phyloP scores from a whole-genome alignment of 2,113 vertebrate genomes.

The Tichodroma muraria region DNA sequence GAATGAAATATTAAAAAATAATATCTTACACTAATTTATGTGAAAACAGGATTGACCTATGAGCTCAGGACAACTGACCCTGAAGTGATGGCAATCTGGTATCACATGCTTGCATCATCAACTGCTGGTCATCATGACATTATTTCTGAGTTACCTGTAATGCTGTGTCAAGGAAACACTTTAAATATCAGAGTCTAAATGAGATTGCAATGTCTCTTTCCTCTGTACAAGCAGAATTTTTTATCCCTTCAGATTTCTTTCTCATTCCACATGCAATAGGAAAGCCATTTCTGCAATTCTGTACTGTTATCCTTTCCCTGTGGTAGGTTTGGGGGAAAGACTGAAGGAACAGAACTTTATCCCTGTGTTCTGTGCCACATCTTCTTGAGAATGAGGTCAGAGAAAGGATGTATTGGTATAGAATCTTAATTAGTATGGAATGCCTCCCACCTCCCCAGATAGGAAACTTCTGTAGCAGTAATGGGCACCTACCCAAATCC shows the following conservation, averaged over 20 bases:
- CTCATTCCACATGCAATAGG: neutral
- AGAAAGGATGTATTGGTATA: neutral
- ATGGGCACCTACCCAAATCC: neutral
- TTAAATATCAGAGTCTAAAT: neutral
- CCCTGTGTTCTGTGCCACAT: neutral
- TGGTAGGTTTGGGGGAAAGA: neutral
- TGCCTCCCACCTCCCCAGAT: neutral
- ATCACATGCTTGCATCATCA: neutral
- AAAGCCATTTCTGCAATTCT: neutral
- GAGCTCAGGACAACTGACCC: neutral
- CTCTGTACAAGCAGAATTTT: neutral
- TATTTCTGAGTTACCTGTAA: neutral
- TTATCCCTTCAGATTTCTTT: neutral
- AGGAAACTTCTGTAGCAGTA: neutral
- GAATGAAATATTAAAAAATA: neutral
- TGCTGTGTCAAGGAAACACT: neutral
- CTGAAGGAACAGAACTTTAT: neutral
- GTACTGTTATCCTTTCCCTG: rapidly evolving
- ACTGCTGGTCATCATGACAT: neutral
- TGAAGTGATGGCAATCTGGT: neutral
- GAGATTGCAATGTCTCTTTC: neutral
- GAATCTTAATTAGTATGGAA: neutral
- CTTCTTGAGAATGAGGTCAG: neutral
- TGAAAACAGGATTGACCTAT: neutral
- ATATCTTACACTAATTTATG: neutral